Conservation (phyloP, 2,888 invertebrate genomes). For the Caenorhabditis uteleia region DNA sequence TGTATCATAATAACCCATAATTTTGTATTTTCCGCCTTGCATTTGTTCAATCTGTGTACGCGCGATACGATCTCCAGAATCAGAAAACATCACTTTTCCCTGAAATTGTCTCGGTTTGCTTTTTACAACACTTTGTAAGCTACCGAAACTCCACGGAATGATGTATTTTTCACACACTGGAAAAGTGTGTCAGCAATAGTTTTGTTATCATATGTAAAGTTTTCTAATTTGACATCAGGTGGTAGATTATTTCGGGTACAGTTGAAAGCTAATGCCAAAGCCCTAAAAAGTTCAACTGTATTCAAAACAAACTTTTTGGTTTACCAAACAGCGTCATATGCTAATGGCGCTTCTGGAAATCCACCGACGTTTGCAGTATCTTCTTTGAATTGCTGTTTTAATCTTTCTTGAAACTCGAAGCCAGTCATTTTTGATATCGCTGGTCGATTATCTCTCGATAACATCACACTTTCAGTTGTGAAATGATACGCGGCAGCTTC, state of each 20-base stretch:
- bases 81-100: constrained; percentile 97
- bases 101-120: constrained; percentile 70
- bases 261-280: constrained; percentile 94
- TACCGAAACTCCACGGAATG: constrained; percentile 96
- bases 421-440: constrained; percentile 79
- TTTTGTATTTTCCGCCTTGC: constrained; percentile 89
- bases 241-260: constrained; percentile 89
- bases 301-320: constrained; percentile 1
- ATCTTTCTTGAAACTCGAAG: constrained; percentile 81
- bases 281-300: constrained; percentile 70
- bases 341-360: constrained; percentile 89
- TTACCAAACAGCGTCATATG: constrained; percentile 96
- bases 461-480: constrained; percentile 97
- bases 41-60: constrained; percentile 97
- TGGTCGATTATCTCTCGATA: constrained; percentile 88
- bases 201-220: constrained; percentile 93
- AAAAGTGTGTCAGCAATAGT: constrained; percentile 94
- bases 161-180: constrained; percentile 96
- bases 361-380: constrained; percentile 82
- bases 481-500: constrained; percentile 94
- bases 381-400: constrained; percentile 76
- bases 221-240: constrained; percentile 84
- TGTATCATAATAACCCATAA: constrained; percentile 93
- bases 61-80: constrained; percentile 93
- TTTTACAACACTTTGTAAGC: constrained; percentile 70